phyloP scores from a whole-genome alignment of 2,797 vertebrate genomes.

The Phrynocephalus vlangalii region DNA sequence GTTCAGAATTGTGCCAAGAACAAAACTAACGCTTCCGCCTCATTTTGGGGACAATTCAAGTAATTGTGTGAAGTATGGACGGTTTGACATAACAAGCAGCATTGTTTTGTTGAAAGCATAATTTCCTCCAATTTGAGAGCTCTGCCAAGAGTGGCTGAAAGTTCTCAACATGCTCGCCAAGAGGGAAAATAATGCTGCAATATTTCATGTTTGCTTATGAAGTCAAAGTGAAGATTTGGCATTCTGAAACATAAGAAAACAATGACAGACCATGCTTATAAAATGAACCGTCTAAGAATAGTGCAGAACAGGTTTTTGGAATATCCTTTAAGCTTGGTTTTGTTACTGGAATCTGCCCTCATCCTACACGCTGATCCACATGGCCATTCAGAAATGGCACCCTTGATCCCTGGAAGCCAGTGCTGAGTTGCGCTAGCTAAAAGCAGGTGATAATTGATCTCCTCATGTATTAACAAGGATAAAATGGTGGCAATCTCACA shows the following conservation, averaged over 20 bases:
- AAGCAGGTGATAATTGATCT: not conserved
- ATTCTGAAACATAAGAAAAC: not conserved
- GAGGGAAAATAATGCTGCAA: no score
- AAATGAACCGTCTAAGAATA: not conserved
- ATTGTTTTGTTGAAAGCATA: no score
- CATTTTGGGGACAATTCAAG: no score
- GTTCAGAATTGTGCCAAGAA: not conserved
- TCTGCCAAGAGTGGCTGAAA: no score
- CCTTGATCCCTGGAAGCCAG: not conserved
- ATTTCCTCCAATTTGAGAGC: no score
- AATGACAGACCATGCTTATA: not conserved
- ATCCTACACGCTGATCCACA: not conserved
- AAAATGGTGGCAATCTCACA: slow-evolving; percentile 2
- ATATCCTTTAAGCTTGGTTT: not conserved
- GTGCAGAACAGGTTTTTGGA: not conserved
- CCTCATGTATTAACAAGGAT: not conserved
- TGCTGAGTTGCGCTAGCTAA: not conserved
- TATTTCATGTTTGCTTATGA: no score
- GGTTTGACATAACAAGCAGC: no score
- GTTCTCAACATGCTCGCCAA: no score
- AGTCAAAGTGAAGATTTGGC: no score
- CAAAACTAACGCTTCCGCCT: no score
- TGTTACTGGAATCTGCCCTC: not conserved
- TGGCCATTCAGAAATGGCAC: not conserved
- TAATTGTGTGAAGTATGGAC: no score